Evolutionary conservation across 2,113 vertebrate genomes (phyloP).

Genomic region (Ceyx melanurus): DNA sequence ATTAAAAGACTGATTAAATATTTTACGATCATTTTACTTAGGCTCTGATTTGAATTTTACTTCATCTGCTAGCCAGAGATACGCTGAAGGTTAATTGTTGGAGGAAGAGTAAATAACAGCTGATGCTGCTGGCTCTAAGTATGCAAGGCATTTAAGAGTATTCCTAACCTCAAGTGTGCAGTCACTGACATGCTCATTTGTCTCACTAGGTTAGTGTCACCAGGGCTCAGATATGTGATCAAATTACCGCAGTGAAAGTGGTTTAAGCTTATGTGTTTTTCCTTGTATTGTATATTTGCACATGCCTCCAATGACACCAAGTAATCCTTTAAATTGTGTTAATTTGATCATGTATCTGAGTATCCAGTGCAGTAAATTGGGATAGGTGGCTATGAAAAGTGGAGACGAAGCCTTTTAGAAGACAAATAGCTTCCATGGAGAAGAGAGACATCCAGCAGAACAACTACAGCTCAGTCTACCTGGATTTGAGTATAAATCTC

Average conservation of each 20-base stretch:
- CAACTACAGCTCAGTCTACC: background rate
- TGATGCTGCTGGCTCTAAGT: conserved; percentile 9
- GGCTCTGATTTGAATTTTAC: conserved; percentile 33
- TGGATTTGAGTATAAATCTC: background rate
- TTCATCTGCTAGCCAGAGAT: conserved; percentile 22
- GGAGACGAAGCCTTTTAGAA: conserved; percentile 29
- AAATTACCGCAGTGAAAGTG: conserved; percentile 57
- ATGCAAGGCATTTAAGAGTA: conserved; percentile 28
- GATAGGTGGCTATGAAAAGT: conserved; percentile 42
- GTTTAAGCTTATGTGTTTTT: conserved; percentile 67
- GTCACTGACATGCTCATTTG: conserved; percentile 49
- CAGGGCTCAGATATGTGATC: conserved; percentile 58
- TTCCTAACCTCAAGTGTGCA: conserved; percentile 40
- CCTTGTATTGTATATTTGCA: conserved; percentile 66
- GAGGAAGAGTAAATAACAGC: conserved; percentile 52
- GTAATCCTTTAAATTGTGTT: conserved; percentile 60
- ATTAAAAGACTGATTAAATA: conserved; percentile 45
- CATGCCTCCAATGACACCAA: conserved; percentile 58
- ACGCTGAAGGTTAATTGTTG: conserved; percentile 44
- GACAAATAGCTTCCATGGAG: background rate
- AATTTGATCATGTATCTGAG: conserved; percentile 52
- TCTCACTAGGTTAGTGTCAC: conserved; percentile 68
- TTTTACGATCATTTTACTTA: conserved; percentile 15
- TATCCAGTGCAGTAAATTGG: conserved; percentile 29
- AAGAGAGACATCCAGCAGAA: conserved; percentile 18